Evolutionary conservation across 2,888 invertebrate genomes (phyloP).

Genomic region (Acrobasis repandana): DNA sequence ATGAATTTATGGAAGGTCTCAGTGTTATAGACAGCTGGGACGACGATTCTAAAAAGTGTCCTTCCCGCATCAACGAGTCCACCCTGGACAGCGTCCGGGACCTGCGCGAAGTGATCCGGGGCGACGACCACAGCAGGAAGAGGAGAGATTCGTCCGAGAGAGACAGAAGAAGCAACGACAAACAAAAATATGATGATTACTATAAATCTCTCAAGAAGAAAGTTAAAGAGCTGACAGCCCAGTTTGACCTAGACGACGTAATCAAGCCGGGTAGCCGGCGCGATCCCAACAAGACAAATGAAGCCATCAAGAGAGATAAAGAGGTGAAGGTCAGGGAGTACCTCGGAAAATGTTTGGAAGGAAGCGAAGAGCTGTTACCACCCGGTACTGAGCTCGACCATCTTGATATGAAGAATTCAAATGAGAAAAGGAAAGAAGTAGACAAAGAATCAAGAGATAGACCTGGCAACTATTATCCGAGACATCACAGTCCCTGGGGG

Average conservation of each 20-base stretch:
- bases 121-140: slow-evolving; percentile 27
- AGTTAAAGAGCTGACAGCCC: not conserved
- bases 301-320: slow-evolving; percentile 72
- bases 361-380: slow-evolving; percentile 63
- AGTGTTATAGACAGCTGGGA: slow-evolving; percentile 77
- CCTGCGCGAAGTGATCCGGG: slow-evolving; percentile 56
- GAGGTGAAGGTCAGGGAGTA: slow-evolving; percentile 73
- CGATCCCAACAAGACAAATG: slow-evolving; percentile 69
- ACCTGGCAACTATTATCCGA: slow-evolving; percentile 29
- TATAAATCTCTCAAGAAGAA: slow-evolving; percentile 12
- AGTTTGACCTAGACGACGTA: slow-evolving; percentile 50
- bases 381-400: slow-evolving; percentile 77
- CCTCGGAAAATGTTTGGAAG: slow-evolving; percentile 67
- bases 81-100: slow-evolving; percentile 55
- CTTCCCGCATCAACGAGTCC: slow-evolving; percentile 44
- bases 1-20: slow-evolving; percentile 74
- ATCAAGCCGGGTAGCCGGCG: slow-evolving; percentile 74
- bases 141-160: slow-evolving; percentile 23
- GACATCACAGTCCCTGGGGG: slow-evolving; percentile 33
- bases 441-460: slow-evolving; percentile 27
- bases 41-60: slow-evolving; percentile 38
- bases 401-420: slow-evolving; percentile 45
- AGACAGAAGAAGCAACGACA: slow-evolving; percentile 27
- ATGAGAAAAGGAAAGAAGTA: slow-evolving; percentile 35
- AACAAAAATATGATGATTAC: slow-evolving; percentile 28